Conservation (phyloP, 2,113 vertebrate species). For the Leptobrachium ailaonicum region DNA sequence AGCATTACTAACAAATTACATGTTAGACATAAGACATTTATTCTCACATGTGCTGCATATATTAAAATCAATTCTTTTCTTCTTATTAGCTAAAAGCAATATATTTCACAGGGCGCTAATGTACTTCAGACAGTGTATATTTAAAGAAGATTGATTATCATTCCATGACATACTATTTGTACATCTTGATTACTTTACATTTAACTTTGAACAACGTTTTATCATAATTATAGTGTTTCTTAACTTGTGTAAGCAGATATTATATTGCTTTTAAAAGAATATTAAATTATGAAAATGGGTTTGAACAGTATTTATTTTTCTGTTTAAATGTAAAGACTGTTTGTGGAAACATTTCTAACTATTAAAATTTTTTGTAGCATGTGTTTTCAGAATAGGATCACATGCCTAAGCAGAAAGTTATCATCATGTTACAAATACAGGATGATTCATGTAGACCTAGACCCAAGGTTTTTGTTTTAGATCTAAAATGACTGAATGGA, state of each 20-base stretch:
- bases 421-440: too few relatives aligned
- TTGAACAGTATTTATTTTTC: conserved; percentile 72
- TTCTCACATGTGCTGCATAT: conserved; percentile 36
- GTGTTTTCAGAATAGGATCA: too few relatives aligned
- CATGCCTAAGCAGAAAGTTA: too few relatives aligned
- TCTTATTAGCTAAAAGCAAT: conserved; percentile 56
- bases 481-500: too few relatives aligned
- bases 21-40: conserved; percentile 27
- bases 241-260: conserved; percentile 83
- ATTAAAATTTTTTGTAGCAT: too few relatives aligned
- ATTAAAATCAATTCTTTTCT: conserved; percentile 38
- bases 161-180: conserved; percentile 82
- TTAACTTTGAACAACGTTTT: conserved; percentile 85
- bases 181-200: conserved; percentile 87
- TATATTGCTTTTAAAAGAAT: conserved; percentile 77
- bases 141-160: conserved; percentile 79
- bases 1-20: conserved; percentile 42
- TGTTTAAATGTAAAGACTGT: conserved; percentile 54
- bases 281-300: conserved; percentile 62
- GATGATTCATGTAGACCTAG: too few relatives aligned
- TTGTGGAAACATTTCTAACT: too few relatives aligned
- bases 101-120: conserved; percentile 68
- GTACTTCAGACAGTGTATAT: conserved; percentile 75
- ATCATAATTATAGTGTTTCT: conserved; percentile 85
- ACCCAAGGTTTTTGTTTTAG: too few relatives aligned